Evolutionary conservation across 1,140 invertebrate genomes (phyloP).

Genomic region (Drosophila bipectinata): DNA sequence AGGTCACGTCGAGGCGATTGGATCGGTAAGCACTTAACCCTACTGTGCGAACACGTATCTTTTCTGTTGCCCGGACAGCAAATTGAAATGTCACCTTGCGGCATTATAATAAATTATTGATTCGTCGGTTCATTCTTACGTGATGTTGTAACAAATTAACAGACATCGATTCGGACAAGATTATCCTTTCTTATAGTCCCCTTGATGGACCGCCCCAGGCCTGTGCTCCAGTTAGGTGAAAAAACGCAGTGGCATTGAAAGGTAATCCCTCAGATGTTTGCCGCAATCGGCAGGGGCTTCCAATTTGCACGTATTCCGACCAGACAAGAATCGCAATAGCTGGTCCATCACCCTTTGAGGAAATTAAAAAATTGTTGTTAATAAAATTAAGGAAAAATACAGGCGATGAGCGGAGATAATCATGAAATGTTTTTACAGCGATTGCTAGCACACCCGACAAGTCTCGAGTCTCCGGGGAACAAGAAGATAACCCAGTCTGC

Average conservation of each 20-base stretch:
- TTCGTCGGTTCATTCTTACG: constrained; percentile 61
- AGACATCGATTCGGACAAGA: constrained; percentile 52
- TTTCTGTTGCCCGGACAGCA: constrained; percentile 12
- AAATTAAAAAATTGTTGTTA: not conserved
- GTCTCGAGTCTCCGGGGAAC: constrained; percentile 3
- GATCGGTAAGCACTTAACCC: constrained; percentile 35
- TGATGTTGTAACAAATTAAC: constrained; percentile 76
- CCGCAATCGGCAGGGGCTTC: constrained; percentile 54
- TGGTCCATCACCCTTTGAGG: not conserved
- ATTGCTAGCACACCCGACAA: constrained; percentile 1
- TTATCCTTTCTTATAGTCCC: constrained; percentile 44
- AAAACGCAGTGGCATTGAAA: constrained; percentile 49
- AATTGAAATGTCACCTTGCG: constrained; percentile 76
- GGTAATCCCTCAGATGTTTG: constrained; percentile 42
- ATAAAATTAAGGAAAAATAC: constrained; percentile 2
- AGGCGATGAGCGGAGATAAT: not conserved
- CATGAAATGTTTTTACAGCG: constrained; percentile 16
- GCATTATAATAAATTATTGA: constrained; percentile 69
- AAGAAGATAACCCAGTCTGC: constrained; percentile 52
- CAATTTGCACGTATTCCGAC: constrained; percentile 32
- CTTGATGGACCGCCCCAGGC: constrained; percentile 49
- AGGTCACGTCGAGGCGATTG: not conserved
- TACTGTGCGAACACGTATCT: constrained; percentile 52
- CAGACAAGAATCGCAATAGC: no score
- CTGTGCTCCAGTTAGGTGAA: constrained; percentile 44